Evolutionary conservation across 2,888 invertebrate genomes (phyloP).

Genomic region (Nymphalis polychloros): DNA sequence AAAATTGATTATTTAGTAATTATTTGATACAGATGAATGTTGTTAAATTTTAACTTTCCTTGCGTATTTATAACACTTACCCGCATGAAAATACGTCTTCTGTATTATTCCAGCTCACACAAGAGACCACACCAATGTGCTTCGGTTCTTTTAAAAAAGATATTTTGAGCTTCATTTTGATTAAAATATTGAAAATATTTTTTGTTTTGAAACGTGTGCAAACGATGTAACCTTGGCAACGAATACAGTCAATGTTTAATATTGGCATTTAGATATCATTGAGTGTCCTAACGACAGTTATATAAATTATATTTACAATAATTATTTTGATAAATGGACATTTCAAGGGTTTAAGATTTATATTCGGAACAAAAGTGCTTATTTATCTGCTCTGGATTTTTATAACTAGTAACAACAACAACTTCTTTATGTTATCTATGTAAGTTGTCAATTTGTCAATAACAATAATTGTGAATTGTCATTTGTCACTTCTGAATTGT

Average conservation of each 20-base stretch:
- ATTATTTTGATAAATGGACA: not conserved
- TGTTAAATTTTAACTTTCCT: not conserved
- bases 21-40: too few relatives aligned
- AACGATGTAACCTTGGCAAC: not conserved
- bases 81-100: conserved; percentile 96
- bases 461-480: conserved; percentile 18
- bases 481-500: conserved; percentile 18
- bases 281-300: too few relatives aligned
- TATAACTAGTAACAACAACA: not conserved
- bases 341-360: too few relatives aligned
- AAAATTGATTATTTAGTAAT: too few relatives aligned
- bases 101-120: conserved; percentile 95
- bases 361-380: too few relatives aligned
- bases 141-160: conserved; percentile 88
- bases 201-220: not conserved
- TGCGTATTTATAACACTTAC: conserved; percentile 68
- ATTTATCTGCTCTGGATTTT: too few relatives aligned
- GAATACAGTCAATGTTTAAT: not conserved
- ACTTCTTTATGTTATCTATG: not conserved
- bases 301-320: not conserved
- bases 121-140: conserved; percentile 90
- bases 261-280: too few relatives aligned
- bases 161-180: conserved; percentile 90
- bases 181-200: not conserved
- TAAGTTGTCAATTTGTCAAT: conserved; percentile 4